Base-by-base conservation (phyloP, 2,113 vertebrate genomes). In the Amblyopsis rosae region DNA sequence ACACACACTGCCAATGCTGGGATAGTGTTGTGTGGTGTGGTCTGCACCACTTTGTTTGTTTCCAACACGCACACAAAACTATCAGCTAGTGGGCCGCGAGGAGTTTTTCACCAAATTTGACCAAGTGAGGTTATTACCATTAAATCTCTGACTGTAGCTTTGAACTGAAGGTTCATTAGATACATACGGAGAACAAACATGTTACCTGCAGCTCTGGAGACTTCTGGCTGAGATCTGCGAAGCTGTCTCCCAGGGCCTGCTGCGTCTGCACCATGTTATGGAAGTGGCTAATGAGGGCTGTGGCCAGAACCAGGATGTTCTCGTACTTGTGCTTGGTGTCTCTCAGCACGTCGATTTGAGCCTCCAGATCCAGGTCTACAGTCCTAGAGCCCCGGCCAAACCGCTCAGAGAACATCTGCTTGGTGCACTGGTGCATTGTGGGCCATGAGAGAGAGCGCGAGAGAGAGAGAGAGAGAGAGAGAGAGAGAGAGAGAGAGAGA, bases 161-260 rank as follows among this genome's bases (percentile, higher is more conserved):
- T 12, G 12, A n/a, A 54, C 2, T 15, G 12, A 6, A 54, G 12
- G 12, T n/a, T 15, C 26, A 26, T 26, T 26, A 26, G 26, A 26
- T 26, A 26, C 26, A 26, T 26, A 26, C 26, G 1, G 1, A 26
- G 26, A 26, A 26, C 26, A 3, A 26, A 3, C 12, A 12, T 12
- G 13, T 17, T 59, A 97, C 96, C 95, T 98, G 95, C 53, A 99
- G 90, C 87, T 99, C 97, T 0, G 97, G 97, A 0, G 97, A 98
- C 83, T 99, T 99, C 94, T 98, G 98, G 92, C 98, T 98, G 87
- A 99, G 96, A 87, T 99, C 98, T 0, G 96, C 94, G 65, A 99
- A 98, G 82, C 94, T 95, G 6, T 99, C 98, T 0, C 96, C 98
- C 13, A 99, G 91, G 48, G 96, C 94, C 12, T 96, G 95, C 87